Evolutionary conservation across 2,888 invertebrate species (phyloP), one percentile per base, ranked within the genome.

Genomic region (Sericinus montela): DNA sequence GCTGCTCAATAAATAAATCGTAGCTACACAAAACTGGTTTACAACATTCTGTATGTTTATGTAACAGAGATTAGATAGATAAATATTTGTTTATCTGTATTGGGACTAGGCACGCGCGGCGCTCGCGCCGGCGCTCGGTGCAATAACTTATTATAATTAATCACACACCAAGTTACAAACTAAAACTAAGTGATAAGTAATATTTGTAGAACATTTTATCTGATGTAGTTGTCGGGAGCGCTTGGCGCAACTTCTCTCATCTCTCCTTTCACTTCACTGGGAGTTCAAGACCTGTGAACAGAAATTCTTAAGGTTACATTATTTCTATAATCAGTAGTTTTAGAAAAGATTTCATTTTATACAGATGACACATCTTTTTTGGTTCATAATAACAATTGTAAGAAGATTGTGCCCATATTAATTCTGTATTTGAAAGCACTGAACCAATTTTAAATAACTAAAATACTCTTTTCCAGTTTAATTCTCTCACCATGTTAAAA

Each of bases 21-120:
- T 82, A 82, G 83, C 84, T 82, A 83, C 80, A 79, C 77, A 66
- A 75, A 65, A 79, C 67, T 71, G 80, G 72, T 77, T 78, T 79
- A 70, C 75, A 72, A 75, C 75, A 73, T 62, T 64, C 62, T 69
- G 63, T 67, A 62, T 66, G 59, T 64, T 68, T 78, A 82, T 75
- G 73, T 79, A 79, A 82, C 73, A 78, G 75, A 80, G 73, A 81
- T 78, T 77, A 78, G 72, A 72, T 80, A 83, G 83, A 83, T 80
- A 83, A 79, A 81, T 81, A 80, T 77, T 75, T 76, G 75, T 77
- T 80, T 76, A 81, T 82, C 77, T 84, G 84, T 81, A 83, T 78
- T 72, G 77, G 81, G 87, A 88, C 87, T 87, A 87, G 87, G 83
- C 79, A 80, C 75, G 81, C 85, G 75, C 81, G 75, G 78, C 76